A percentile compares a stretch with the other conserved stretches of the same genome.
Conservation (phyloP, 2,113 vertebrate genomes). For the Poicephalus gulielmi region DNA sequence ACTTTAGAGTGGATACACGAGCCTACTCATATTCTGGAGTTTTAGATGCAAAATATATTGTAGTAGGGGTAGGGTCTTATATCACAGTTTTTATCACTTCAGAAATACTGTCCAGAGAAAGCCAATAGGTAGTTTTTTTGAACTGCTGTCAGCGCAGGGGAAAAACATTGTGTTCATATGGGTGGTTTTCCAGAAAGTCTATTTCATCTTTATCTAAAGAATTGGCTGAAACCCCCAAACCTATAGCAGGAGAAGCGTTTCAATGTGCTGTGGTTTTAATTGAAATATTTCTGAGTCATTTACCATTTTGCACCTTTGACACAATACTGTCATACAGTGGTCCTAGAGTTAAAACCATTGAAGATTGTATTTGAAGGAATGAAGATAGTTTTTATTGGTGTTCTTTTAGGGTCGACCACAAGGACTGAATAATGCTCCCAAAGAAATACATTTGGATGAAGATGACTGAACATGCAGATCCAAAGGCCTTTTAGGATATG, state of each 20-base stretch:
- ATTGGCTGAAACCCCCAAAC: background rate
- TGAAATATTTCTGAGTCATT: background rate
- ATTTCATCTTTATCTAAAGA: background rate
- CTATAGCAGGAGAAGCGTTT: background rate
- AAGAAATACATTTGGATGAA: slow-evolving; percentile 58
- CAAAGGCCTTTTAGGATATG: slow-evolving; percentile 60
- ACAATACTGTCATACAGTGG: background rate
- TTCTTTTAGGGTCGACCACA: slow-evolving; percentile 59
- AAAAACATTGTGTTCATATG: background rate
- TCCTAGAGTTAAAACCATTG: slow-evolving; percentile 38
- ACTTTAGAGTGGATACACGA: background rate
- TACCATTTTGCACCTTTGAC: background rate
- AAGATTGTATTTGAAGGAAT: slow-evolving; percentile 52
- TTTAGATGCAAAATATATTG: background rate
- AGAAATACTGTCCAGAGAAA: background rate
- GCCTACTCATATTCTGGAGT: background rate
- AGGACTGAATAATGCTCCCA: slow-evolving; percentile 62
- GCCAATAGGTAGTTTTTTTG: background rate
- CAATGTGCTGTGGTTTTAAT: slow-evolving; percentile 2
- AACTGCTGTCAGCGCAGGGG: background rate
- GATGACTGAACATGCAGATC: slow-evolving; percentile 61
- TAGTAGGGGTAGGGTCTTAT: background rate
- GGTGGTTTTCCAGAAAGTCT: background rate
- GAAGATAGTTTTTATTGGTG: slow-evolving; percentile 58
- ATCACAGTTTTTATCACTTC: background rate